Evolutionary conservation across 2,113 vertebrate genomes (phyloP).

Genomic region (Cricetomys ansorgei): DNA sequence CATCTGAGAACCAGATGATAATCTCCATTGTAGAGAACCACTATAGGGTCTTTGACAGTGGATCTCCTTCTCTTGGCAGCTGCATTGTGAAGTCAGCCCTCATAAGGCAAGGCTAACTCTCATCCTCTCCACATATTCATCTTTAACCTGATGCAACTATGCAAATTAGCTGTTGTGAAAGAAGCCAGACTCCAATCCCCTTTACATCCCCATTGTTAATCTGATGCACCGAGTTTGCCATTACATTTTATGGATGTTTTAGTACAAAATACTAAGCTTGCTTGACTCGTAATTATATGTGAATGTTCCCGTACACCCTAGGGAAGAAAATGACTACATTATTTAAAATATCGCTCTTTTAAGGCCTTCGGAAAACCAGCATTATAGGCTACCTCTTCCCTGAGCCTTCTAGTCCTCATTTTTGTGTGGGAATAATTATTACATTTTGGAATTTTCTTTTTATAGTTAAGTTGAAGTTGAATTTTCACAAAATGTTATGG

Average conservation of each 20-base stretch:
- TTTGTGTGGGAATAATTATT: slow-evolving; percentile 1
- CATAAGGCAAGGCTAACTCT: rapidly evolving
- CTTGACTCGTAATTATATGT: background rate
- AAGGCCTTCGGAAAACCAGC: background rate
- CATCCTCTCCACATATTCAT: rapidly evolving
- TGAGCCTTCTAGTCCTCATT: background rate
- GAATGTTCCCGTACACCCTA: background rate
- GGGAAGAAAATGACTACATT: background rate
- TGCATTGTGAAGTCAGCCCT: background rate
- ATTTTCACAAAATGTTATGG: background rate
- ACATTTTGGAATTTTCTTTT: slow-evolving; percentile 40
- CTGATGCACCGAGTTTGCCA: too few relatives aligned
- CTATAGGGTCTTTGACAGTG: background rate
- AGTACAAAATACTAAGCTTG: background rate
- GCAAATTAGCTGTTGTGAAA: rapidly evolving
- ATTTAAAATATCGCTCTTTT: background rate
- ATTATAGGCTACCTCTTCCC: background rate
- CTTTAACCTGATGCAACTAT: background rate
- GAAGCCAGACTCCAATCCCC: rapidly evolving
- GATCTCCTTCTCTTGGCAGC: background rate
- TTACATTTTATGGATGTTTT: background rate
- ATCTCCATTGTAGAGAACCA: background rate
- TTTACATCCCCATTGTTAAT: background rate
- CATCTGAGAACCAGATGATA: background rate
- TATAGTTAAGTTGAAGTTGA: background rate